Percentiles rank a stretch among this genome's conserved stretches.
Evolutionary conservation across 1,140 invertebrate species (phyloP).

Genomic region (Vanessa atalanta): DNA sequence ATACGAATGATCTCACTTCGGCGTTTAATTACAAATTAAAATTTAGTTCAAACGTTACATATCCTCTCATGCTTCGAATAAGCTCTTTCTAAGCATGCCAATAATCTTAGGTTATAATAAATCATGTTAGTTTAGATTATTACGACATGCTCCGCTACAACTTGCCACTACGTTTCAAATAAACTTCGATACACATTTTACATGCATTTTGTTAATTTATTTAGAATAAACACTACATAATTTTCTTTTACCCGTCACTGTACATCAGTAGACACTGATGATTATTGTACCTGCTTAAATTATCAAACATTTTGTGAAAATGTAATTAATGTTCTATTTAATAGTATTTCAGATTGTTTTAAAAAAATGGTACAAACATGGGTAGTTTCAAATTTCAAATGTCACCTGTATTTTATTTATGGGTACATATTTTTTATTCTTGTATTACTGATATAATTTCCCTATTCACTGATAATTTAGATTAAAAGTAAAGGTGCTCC

Average conservation of each 20-base stretch:
- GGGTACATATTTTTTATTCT: too few relatives aligned
- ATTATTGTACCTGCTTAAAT: neutral
- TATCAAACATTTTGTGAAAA: neutral
- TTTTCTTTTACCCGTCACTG: slow-evolving; percentile 29
- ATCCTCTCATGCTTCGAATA: slow-evolving; percentile 12
- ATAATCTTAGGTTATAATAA: neutral
- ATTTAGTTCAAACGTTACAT: slow-evolving; percentile 4
- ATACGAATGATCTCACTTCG: neutral
- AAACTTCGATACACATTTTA: slow-evolving; percentile 8
- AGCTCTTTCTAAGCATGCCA: slow-evolving; percentile 23
- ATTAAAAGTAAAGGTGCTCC: too few relatives aligned
- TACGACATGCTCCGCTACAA: slow-evolving; percentile 38
- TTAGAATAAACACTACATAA: slow-evolving; percentile 7
- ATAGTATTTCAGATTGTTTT: too few relatives aligned
- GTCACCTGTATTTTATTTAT: too few relatives aligned
- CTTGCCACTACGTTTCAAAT: slow-evolving; percentile 23
- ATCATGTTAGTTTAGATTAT: slow-evolving; percentile 20
- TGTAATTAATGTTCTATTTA: neutral
- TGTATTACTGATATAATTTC: too few relatives aligned
- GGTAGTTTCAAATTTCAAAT: too few relatives aligned
- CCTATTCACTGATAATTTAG: too few relatives aligned
- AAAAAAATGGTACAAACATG: too few relatives aligned
- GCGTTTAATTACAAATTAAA: neutral
- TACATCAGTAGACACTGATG: neutral
- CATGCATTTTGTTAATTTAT: slow-evolving; percentile 39